These are phyloP conservation scores for Megastigmus dorsalis DNA, from an alignment of 2,888 invertebrate species.

Conservation along the genomic window DNA sequence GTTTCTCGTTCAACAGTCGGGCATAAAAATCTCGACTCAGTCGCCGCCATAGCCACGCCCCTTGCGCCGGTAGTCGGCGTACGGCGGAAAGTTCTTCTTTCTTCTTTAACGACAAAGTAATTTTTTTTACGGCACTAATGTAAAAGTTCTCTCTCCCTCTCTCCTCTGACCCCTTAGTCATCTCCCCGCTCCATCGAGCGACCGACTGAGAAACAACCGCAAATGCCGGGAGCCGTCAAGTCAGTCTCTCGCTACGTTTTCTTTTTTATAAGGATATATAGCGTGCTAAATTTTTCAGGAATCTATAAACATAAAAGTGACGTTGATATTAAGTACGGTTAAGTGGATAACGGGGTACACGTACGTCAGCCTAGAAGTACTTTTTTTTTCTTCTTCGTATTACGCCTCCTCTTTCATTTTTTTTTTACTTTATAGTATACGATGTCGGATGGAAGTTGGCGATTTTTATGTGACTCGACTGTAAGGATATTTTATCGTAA, in stretches of 20 bases:
- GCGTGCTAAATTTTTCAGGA: constrained; percentile 36
- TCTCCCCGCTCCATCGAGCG: background rate
- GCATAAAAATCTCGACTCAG: constrained; percentile 31
- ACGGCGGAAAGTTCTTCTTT: constrained; percentile 3
- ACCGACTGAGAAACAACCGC: constrained; percentile 34
- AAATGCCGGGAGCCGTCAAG: constrained; percentile 41
- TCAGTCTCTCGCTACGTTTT: constrained; percentile 1
- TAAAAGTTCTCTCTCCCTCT: constrained; percentile 41
- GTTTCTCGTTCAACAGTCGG: constrained; percentile 29
- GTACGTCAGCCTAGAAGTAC: background rate
- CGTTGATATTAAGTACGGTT: constrained; percentile 41
- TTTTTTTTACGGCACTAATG: constrained; percentile 51
- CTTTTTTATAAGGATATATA: background rate
- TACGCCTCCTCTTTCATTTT: no score
- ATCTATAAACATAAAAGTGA: constrained; percentile 45
- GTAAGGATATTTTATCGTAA: no score
- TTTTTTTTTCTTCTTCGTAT: constrained; percentile 6
- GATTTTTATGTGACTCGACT: no score
- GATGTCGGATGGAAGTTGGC: no score
- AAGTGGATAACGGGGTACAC: constrained; percentile 29
- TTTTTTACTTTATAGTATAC: no score
- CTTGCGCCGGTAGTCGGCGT: background rate
- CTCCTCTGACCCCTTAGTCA: background rate
- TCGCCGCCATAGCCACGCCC: background rate
- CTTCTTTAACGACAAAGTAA: constrained; percentile 37